phyloP scores from a whole-genome alignment of 2,113 vertebrate species.

The Megaptera novaeangliae region DNA sequence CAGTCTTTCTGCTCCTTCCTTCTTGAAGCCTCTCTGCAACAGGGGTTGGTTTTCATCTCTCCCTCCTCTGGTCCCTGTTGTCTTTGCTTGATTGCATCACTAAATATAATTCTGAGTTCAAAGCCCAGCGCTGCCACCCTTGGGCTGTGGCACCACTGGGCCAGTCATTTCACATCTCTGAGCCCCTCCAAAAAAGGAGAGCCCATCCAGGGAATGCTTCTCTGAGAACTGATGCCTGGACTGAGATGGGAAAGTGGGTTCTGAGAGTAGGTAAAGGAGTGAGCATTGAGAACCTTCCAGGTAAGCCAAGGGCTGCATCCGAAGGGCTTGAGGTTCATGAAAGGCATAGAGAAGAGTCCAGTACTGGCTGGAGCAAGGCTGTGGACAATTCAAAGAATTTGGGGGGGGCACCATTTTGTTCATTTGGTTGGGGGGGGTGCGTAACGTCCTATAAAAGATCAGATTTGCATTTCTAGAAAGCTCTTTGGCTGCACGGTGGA shows the following conservation, averaged over 20 bases:
- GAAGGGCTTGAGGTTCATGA: not conserved
- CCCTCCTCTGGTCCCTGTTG: not conserved
- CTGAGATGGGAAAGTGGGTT: not conserved
- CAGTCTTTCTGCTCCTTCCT: not conserved
- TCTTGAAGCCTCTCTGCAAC: not conserved
- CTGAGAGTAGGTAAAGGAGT: not conserved
- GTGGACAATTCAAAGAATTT: not conserved
- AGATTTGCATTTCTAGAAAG: constrained; percentile 22
- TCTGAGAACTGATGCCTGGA: not conserved
- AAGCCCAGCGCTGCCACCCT: not conserved
- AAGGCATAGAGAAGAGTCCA: not conserved
- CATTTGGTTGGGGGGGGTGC: not conserved
- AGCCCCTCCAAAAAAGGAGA: not conserved
- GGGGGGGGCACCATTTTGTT: not conserved
- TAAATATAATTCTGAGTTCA: not conserved
- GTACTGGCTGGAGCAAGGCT: not conserved
- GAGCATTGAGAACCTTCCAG: not conserved
- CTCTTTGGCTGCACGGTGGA: not conserved
- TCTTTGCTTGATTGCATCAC: not conserved
- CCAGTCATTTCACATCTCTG: not conserved
- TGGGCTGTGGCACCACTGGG: not conserved
- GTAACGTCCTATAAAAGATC: not conserved
- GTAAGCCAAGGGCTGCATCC: not conserved
- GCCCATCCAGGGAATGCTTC: not conserved
- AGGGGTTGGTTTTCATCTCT: not conserved